Evolutionary conservation across 2,113 vertebrate genomes (phyloP).

Genomic region (Dipodomys ordii): DNA sequence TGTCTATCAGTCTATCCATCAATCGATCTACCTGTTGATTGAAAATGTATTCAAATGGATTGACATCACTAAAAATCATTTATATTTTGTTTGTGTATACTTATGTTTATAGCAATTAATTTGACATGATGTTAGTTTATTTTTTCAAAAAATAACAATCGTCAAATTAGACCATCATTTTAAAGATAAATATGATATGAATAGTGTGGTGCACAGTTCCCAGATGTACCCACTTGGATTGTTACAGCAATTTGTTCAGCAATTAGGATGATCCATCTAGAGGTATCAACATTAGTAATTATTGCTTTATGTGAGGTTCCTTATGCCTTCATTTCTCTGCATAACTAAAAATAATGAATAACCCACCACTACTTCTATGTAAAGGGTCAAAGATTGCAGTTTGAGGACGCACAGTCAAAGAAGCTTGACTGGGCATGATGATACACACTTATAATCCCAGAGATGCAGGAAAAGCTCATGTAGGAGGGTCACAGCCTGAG

Average conservation of each 20-base stretch:
- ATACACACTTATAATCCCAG: no score
- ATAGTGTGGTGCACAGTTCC: background rate
- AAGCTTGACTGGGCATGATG: no score
- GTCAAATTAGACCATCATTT: background rate
- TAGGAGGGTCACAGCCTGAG: no score
- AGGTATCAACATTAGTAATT: background rate
- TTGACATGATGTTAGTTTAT: background rate
- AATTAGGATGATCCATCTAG: background rate
- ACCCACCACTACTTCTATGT: background rate
- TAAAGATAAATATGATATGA: background rate
- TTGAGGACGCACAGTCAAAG: no score
- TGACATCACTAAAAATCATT: background rate
- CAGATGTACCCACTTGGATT: background rate
- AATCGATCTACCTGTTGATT: no score
- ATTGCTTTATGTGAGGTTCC: background rate
- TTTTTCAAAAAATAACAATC: background rate
- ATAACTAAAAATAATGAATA: background rate
- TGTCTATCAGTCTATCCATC: background rate
- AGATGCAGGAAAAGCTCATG: no score
- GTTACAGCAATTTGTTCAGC: background rate
- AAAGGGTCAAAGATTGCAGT: no score
- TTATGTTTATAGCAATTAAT: background rate
- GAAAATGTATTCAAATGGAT: background rate
- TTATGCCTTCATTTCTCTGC: background rate
- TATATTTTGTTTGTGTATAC: background rate